Conservation (phyloP, 2,113 vertebrate species). For the Platichthys flesus region DNA sequence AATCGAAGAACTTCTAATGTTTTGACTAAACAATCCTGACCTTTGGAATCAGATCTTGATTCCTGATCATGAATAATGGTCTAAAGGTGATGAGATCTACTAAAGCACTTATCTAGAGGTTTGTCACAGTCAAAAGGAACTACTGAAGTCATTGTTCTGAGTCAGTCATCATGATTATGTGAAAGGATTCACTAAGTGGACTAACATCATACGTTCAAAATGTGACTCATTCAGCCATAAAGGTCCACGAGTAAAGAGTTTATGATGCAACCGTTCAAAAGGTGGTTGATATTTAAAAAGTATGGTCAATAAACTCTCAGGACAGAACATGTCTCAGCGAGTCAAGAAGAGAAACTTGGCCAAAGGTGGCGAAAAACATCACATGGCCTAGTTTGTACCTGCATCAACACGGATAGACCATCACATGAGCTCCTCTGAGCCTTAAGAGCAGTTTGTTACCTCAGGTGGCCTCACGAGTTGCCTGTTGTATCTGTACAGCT, state of each 20-base stretch:
- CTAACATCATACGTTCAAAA: not conserved
- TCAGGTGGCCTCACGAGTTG: not conserved
- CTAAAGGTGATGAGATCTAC: constrained; percentile 8
- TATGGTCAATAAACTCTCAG: not conserved
- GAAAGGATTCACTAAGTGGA: not conserved
- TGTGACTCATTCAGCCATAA: not conserved
- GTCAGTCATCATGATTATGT: not conserved
- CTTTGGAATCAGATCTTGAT: constrained; percentile 35
- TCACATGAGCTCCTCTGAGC: not conserved
- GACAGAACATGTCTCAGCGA: constrained; percentile 2
- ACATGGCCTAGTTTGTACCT: constrained; percentile 4
- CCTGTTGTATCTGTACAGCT: not conserved
- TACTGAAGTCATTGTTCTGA: not conserved
- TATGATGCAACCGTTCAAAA: not conserved
- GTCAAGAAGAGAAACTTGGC: constrained; percentile 6
- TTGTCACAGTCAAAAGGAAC: constrained; percentile 7
- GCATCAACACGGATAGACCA: not conserved
- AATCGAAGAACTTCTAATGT: not conserved
- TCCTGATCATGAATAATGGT: not conserved
- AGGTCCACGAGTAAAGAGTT: not conserved
- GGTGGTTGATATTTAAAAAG: not conserved
- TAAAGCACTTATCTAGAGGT: not conserved
- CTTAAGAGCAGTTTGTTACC: not conserved
- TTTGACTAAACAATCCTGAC: constrained; percentile 24
- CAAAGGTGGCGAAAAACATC: not conserved